Percentiles rank a stretch among this genome's conserved stretches.
These are phyloP conservation scores for Drosophila littoralis DNA, from an alignment of 1,140 invertebrate genomes.

Conservation along the genomic window DNA sequence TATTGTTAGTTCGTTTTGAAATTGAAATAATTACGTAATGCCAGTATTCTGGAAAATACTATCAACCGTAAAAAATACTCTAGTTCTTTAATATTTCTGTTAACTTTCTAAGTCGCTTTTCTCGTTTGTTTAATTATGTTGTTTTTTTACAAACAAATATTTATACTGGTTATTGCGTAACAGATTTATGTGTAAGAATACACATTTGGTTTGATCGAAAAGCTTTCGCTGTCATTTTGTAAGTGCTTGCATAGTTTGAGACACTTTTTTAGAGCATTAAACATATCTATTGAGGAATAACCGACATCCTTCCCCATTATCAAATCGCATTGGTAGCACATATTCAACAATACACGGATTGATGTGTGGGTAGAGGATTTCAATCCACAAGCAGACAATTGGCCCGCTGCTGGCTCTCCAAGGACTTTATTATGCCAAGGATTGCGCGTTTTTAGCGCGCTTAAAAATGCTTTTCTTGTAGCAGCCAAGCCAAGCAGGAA, in stretches of 20 bases:
- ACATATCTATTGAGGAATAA: constrained; percentile 7
- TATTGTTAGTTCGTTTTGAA: not conserved
- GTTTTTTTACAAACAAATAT: too few relatives aligned
- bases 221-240: not conserved
- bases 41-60: too few relatives aligned
- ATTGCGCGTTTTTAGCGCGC: constrained; percentile 65
- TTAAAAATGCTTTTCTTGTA: constrained; percentile 78
- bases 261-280: constrained; percentile 20
- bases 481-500: constrained; percentile 54
- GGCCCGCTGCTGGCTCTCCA: constrained; percentile 59
- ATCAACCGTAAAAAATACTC: too few relatives aligned
- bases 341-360: constrained; percentile 34
- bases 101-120: too few relatives aligned
- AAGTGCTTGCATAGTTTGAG: constrained; percentile 3
- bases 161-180: too few relatives aligned
- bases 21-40: not conserved
- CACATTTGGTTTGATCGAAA: not conserved
- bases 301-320: not conserved
- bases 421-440: constrained; percentile 70
- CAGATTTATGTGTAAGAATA: not conserved
- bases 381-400: constrained; percentile 62
- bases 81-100: too few relatives aligned
- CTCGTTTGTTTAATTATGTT: too few relatives aligned
- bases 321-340: constrained; percentile 16
- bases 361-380: constrained; percentile 17